Conservation (phyloP, 2,797 vertebrate species). For the Notolabrus celidotus region DNA sequence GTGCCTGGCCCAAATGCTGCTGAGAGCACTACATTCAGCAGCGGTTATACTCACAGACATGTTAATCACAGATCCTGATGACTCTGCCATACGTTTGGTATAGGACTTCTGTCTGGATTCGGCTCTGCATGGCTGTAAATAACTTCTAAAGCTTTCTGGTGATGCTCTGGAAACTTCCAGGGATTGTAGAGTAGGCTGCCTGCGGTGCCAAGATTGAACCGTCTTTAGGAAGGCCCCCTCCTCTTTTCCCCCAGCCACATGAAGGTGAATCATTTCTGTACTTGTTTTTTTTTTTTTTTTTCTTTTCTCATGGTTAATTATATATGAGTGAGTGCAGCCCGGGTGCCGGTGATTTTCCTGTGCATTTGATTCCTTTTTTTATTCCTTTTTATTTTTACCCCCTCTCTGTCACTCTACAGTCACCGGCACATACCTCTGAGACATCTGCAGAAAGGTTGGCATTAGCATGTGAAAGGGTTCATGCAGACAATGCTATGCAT, state of each 20-base stretch:
- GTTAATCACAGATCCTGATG: conserved; percentile 81
- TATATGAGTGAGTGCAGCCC: conserved; percentile 47
- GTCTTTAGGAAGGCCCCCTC: conserved; percentile 36
- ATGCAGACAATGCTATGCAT: conserved; percentile 83
- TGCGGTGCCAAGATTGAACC: conserved; percentile 26
- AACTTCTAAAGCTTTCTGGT: conserved; percentile 62
- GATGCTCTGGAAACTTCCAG: conserved; percentile 69
- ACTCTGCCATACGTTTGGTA: conserved; percentile 76
- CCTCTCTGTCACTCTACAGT: conserved; percentile 62
- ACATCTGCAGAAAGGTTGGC: conserved; percentile 80
- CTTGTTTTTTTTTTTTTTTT: conserved; percentile 17
- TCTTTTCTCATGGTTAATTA: conserved; percentile 39
- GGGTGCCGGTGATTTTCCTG: conserved; percentile 42
- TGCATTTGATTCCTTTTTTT: conserved; percentile 58
- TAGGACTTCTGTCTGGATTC: conserved; percentile 67
- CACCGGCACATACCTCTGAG: conserved; percentile 78
- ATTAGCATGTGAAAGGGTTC: conserved; percentile 87
- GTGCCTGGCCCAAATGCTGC: conserved; percentile 75
- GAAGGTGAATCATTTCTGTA: conserved; percentile 47
- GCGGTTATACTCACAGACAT: conserved; percentile 78
- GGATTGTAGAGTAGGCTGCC: conserved; percentile 37
- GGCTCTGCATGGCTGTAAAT: conserved; percentile 67
- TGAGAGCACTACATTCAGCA: conserved; percentile 71
- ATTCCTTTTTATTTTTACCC: conserved; percentile 58
- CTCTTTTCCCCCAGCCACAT: conserved; percentile 42